Evolutionary conservation across 1,140 invertebrate species (phyloP), one percentile per base, ranked within the genome.

Genomic region (Pygmarrhopalites habei): DNA sequence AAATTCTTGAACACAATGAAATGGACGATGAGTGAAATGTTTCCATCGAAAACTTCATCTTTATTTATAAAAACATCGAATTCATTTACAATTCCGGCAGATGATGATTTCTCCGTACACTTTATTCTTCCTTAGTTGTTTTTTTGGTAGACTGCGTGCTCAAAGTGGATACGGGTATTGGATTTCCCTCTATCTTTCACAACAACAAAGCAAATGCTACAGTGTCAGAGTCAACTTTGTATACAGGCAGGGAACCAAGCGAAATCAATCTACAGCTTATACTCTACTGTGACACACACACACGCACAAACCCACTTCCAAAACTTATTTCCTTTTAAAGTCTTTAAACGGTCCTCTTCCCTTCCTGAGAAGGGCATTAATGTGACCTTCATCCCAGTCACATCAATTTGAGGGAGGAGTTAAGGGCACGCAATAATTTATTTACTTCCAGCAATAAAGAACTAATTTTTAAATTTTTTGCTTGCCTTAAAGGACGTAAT

Each of bases 21-120:
- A 35, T 5, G 5, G 15, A 35, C 5, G 32, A 35, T 35, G 32
- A 7, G 32, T 35, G 53, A 35, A 12, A 32, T 56, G 53, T 52
- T 19, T 39, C 53, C 14, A 35, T 21, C 10, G 53, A 39, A 56
- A n/a, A n/a, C n/a, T n/a, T n/a, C n/a, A n/a, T n/a, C n/a, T n/a
- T n/a, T n/a, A n/a, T n/a, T n/a, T n/a, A n/a, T n/a, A n/a, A n/a
- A n/a, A n/a, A n/a, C n/a, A n/a, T n/a, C n/a, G n/a, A n/a, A n/a
- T n/a, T 56, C 53, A 56, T 56, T 56, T 56, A 56, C 53, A 56
- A 56, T 28, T 56, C 53, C 39, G n/a, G 53, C 39, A 56, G 39
- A 56, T 56, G 39, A 56, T 56, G 29, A 56, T 28, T 35, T 28
- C 25, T 56, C n/a, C n/a, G n/a, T n/a, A n/a, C n/a, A n/a, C n/a